Base-by-base conservation (phyloP, 2,113 vertebrate species). In the Tonatia bakeri region DNA sequence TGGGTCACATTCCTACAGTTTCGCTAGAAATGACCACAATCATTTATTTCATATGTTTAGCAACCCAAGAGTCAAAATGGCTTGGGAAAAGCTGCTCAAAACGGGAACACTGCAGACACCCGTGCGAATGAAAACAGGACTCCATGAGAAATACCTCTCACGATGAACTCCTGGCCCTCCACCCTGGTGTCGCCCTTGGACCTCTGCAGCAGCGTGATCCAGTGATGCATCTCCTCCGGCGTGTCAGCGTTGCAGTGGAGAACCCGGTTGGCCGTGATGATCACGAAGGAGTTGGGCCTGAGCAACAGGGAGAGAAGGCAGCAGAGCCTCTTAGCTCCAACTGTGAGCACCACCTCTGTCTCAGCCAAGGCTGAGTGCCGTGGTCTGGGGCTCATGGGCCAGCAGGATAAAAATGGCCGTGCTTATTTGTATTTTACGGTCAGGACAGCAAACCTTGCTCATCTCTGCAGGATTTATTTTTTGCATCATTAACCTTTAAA, bases 201-300 rank as follows among this genome's bases (percentile, higher is more conserved):
- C 67, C 99, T 98, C 97, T 99, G 99, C 81, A 99, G 99, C 96
- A 99, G 98, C 0, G 99, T 99, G 96, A 99, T 99, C 99, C 99
- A 99, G 98, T 99, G 99, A 96, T 99, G 99, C 99, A 99, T 99
- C 98, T 99, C 99, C 97, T 99, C 99, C 0, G 99, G 99, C 0
- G 99, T 99, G 97, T 99, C 99, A 0, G 99, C 99, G 81, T 99
- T 99, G 97, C 99, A 99, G 97, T 99, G 99, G 72, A 99, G 98
- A 87, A 99, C 99, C 7, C 99, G 99, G 97, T 99, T 99, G 45
- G 99, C 99, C 2, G 99, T 99, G 98, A 99, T 99, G 97, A 99
- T 99, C 97, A 99, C 99, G 73, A 99, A 99, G 0, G 99, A 99
- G 97, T 99, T 99, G 0, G 99, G 99, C 96, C 99, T 99, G 95